Base-by-base conservation (phyloP, 1,140 invertebrate genomes). In the Octopus sinensis region DNA sequence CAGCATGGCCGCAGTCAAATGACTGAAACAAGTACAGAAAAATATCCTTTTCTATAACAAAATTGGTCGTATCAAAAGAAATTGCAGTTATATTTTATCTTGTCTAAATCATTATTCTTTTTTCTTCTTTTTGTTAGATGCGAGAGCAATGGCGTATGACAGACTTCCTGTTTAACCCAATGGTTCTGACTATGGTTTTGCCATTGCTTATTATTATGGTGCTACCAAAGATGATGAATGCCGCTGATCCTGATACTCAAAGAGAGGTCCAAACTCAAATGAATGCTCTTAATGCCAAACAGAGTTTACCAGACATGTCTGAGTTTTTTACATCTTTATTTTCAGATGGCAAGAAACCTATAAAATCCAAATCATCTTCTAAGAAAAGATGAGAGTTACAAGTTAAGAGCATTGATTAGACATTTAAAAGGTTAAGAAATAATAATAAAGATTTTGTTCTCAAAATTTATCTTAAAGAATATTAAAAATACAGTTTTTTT, bases 131-230 rank as follows among this genome's bases (percentile, higher is more conserved):
- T 73, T 13, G 17, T 73, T 3, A 73, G 68, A 73, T 85, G 23
- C 91, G 97, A 79, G 97, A 99, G 89, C 96, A 98, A 87, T 98
- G 97, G 97, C 93, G 96, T 87, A 92, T 96, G 6, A 98, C 96
- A 10, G 97, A 99, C 91, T 96, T 99, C 87, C 89, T 99, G 4
- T 96, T 98, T 88, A 98, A 96, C 91, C 97, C 97, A 68, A 98
- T 98, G 97, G 89, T 99, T 3, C 92, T 99, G 80, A 99, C 98
- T 95, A 99, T 99, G 97, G 94, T 98, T 52, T 88, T 98, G 78
- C 97, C 97, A 1, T 91, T 99, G 12, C 85, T 98, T 1, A 89
- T 98, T 0, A 96, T 99, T 83, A 95, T 98, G 93, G 92, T 98
- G 81, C 91, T 98, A 85, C 97, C 97, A 10, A 98, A 98, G 91